Percentiles rank a stretch among this genome's conserved stretches.
Evolutionary conservation across 1,140 invertebrate genomes (phyloP).

Genomic region (Helicoverpa armigera): DNA sequence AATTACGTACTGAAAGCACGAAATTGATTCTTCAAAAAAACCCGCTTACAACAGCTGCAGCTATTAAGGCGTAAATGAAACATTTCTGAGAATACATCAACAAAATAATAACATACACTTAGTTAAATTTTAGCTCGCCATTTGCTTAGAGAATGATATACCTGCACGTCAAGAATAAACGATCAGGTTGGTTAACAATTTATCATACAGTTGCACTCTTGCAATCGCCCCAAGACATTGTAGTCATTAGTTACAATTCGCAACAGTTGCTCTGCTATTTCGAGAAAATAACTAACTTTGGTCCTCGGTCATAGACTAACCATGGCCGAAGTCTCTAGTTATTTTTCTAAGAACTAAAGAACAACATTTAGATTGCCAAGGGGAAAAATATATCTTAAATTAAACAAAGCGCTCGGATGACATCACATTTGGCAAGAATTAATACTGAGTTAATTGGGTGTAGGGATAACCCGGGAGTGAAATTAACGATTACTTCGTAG

Average conservation of each 20-base stretch:
- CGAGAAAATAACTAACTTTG: constrained; percentile 66
- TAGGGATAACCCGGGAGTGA: constrained; percentile 40
- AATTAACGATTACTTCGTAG: constrained; percentile 8
- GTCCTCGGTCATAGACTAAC: constrained; percentile 51
- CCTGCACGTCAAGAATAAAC: constrained; percentile 56
- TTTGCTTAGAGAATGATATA: constrained; percentile 55
- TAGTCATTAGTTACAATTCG: constrained; percentile 67
- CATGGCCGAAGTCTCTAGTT: constrained; percentile 9
- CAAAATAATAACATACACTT: constrained; percentile 36
- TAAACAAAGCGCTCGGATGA: constrained; percentile 2
- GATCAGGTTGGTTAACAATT: constrained; percentile 62
- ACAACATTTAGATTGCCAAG: constrained; percentile 26
- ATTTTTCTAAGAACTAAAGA: constrained; percentile 2
- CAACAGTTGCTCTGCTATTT: constrained; percentile 68
- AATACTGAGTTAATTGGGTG: constrained; percentile 39
- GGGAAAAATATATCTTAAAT: constrained; percentile 47
- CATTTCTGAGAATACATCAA: constrained; percentile 35
- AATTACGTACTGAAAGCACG: constrained; percentile 16
- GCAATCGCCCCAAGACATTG: constrained; percentile 59
- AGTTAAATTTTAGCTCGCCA: constrained; percentile 44
- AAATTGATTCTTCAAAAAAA: constrained; percentile 38
- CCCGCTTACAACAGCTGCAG: neutral
- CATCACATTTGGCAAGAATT: constrained; percentile 31
- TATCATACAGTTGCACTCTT: constrained; percentile 62
- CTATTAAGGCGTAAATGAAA: constrained; percentile 10